Conservation (phyloP, 2,888 invertebrate species). For the Scaptomyza caliginosa region DNA sequence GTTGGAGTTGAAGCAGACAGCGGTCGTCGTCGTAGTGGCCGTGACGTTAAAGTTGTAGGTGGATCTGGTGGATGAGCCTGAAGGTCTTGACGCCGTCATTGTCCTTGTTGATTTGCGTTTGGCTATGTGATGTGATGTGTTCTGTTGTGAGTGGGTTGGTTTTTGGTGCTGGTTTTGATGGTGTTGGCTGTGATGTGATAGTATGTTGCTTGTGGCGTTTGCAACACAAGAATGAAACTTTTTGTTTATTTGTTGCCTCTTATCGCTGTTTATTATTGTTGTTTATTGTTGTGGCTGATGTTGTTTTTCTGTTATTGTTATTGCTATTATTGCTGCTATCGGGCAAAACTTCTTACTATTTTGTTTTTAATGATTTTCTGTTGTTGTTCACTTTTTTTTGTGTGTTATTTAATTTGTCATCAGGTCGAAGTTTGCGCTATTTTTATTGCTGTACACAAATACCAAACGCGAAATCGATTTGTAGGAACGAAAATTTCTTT, state of each 20-base stretch:
- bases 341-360: conserved; percentile 58
- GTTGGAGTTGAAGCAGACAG: conserved; percentile 8
- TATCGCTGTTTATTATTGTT: conserved; percentile 49
- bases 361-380: conserved; percentile 30
- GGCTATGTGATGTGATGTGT: conserved; percentile 30
- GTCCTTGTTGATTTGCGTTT: conserved; percentile 72
- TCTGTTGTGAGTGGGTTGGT: conserved; percentile 14
- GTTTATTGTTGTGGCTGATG: conserved; percentile 26
- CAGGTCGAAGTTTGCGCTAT: conserved; percentile 61
- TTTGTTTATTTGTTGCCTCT: conserved; percentile 61
- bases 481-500: conserved; percentile 54
- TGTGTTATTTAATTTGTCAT: conserved; percentile 79
- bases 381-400: conserved; percentile 18
- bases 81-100: conserved; percentile 54
- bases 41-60: conserved; percentile 8
- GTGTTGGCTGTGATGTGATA: background rate
- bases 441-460: conserved; percentile 55
- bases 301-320: conserved; percentile 47
- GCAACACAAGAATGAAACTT: conserved; percentile 61
- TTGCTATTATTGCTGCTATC: conserved; percentile 55
- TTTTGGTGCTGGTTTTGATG: conserved; percentile 4
- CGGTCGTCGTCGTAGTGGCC: background rate
- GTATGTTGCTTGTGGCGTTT: conserved; percentile 47
- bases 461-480: conserved; percentile 67
- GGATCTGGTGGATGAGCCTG: conserved; percentile 41